Evolutionary conservation across 2,797 vertebrate species (phyloP).

Genomic region (Anguilla pacifica): DNA sequence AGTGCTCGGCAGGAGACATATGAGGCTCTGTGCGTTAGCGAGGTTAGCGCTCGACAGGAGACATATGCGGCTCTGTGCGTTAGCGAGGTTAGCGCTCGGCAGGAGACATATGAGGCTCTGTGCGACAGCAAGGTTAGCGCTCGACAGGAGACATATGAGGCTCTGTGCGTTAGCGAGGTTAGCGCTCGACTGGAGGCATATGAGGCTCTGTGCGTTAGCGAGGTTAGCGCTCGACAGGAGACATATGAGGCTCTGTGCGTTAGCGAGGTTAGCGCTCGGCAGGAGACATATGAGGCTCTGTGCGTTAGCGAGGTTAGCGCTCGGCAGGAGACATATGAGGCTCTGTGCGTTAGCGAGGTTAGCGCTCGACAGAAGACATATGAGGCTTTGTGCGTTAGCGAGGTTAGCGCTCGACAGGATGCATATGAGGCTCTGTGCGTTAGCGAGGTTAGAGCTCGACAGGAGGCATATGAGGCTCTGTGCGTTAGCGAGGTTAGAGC

Average conservation of each 20-base stretch:
- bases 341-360: no score
- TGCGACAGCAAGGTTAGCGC: background rate
- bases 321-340: background rate
- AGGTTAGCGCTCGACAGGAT: background rate
- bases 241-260: no score
- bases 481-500: no score
- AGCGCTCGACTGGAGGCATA: background rate
- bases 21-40: no score
- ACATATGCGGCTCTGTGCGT: no score
- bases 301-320: background rate
- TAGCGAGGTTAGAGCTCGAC: background rate
- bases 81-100: background rate
- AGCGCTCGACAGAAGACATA: background rate
- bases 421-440: no score
- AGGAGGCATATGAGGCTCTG: background rate
- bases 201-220: no score
- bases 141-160: background rate
- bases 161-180: no score
- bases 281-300: background rate
- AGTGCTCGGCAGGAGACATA: background rate
- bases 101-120: background rate
- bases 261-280: background rate
- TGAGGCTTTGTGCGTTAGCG: no score
- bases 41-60: background rate
- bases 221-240: background rate